Conservation (phyloP, 2,888 invertebrate genomes). For the Epirrhoe tristata region DNA sequence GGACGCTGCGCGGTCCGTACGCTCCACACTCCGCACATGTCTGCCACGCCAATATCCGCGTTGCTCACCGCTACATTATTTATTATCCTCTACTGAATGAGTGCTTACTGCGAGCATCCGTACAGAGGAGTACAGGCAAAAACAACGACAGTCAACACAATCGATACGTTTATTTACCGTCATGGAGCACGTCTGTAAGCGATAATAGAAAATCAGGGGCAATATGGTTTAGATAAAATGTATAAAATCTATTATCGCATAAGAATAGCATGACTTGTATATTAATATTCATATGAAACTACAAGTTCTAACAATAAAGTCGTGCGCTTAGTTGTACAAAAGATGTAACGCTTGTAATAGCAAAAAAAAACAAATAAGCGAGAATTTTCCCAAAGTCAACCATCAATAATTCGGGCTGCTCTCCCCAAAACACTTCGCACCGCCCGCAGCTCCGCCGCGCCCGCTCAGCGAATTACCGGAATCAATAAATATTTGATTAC, state of each 20-base stretch:
- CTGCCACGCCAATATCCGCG: constrained; percentile 37
- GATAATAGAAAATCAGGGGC: constrained; percentile 13
- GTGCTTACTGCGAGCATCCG: constrained; percentile 24
- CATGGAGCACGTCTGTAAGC: constrained; percentile 2
- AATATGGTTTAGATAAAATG: background rate
- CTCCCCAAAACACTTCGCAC: constrained; percentile 45
- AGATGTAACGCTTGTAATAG: constrained; percentile 26
- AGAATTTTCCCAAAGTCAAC: constrained; percentile 42
- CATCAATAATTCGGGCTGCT: constrained; percentile 61
- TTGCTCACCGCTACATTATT: constrained; percentile 37
- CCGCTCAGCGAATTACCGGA: constrained; percentile 60
- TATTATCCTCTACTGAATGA: constrained; percentile 31
- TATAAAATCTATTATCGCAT: background rate
- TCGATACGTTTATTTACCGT: constrained; percentile 20
- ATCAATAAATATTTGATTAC: constrained; percentile 67
- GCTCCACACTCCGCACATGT: constrained; percentile 34
- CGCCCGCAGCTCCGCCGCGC: constrained; percentile 38
- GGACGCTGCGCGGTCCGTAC: constrained; percentile 24
- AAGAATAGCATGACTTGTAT: background rate
- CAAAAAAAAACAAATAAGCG: constrained; percentile 45
- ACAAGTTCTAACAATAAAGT: background rate
- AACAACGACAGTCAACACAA: constrained; percentile 22
- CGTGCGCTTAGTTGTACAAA: background rate
- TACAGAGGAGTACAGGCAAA: constrained; percentile 10
- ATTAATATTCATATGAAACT: background rate